Evolutionary conservation across 2,797 vertebrate species (phyloP).

Genomic region (Limnodromus scolopaceus): DNA sequence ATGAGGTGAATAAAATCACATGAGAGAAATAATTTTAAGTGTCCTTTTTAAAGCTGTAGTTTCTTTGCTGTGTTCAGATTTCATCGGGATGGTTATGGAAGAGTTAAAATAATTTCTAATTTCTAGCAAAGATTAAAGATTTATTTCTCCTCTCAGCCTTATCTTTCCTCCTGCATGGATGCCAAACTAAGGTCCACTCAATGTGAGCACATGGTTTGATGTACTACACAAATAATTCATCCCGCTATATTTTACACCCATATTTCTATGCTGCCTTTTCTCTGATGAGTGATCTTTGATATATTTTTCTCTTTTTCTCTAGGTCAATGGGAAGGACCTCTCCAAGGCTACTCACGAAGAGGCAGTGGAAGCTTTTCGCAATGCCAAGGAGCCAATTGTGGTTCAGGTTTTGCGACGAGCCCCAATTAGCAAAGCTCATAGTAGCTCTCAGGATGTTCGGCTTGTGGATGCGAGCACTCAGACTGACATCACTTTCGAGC

Average conservation of each 20-base stretch:
- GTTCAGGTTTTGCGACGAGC: slow-evolving; percentile 93
- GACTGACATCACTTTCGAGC: slow-evolving; percentile 97
- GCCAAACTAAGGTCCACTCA: background rate
- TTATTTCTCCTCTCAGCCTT: background rate
- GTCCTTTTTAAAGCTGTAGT: background rate
- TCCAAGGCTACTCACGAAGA: slow-evolving; percentile 96
- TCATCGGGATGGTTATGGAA: background rate
- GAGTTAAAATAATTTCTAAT: background rate
- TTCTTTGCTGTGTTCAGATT: background rate
- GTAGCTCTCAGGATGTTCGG: slow-evolving; percentile 84
- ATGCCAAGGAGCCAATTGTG: slow-evolving; percentile 93
- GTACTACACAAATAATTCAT: background rate
- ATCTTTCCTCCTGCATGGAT: background rate
- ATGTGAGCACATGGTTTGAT: background rate
- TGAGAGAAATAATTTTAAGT: background rate
- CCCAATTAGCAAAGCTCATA: slow-evolving; percentile 82
- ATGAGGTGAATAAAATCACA: background rate
- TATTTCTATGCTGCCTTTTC: background rate
- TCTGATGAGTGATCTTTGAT: background rate
- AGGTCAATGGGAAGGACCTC: slow-evolving; percentile 96
- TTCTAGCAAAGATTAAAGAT: background rate
- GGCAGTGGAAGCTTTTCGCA: slow-evolving; percentile 89
- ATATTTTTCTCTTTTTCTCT: background rate
- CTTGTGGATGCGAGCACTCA: slow-evolving; percentile 94
- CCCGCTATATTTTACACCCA: background rate